Evolutionary conservation across 1,140 invertebrate genomes (phyloP).

Genomic region (Procambarus virginalis): DNA sequence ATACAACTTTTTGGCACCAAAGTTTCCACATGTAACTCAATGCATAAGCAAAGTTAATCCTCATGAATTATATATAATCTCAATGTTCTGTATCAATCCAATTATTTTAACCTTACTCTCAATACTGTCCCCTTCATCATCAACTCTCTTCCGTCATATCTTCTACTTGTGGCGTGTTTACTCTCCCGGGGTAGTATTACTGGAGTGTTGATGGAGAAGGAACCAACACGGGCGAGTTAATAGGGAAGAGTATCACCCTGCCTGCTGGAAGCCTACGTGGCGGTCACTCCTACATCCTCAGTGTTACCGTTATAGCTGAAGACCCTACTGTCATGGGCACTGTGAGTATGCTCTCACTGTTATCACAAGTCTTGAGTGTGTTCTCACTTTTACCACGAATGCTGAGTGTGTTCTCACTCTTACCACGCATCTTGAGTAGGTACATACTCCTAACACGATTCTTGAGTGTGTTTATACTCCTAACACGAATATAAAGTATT

Average conservation of each 20-base stretch:
- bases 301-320: background rate
- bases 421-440: background rate
- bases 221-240: background rate
- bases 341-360: background rate
- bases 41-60: too few species aligned
- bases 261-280: background rate
- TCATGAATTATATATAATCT: too few species aligned
- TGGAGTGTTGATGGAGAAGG: constrained; percentile 20
- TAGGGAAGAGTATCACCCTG: constrained; percentile 15
- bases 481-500: too few species aligned
- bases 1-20: too few species aligned
- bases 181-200: background rate
- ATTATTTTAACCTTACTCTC: too few species aligned
- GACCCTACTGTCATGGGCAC: constrained; percentile 13
- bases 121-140: background rate
- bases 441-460: too few species aligned
- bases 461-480: too few species aligned
- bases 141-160: background rate
- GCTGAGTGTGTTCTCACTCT: background rate
- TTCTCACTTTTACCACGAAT: background rate
- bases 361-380: background rate
- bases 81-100: too few species aligned
- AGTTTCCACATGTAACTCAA: too few species aligned
- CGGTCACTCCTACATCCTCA: constrained; percentile 4
- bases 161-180: background rate